These are phyloP conservation scores for Apis dorsata DNA, from an alignment of 1,140 invertebrate species.

Conservation along the genomic window DNA sequence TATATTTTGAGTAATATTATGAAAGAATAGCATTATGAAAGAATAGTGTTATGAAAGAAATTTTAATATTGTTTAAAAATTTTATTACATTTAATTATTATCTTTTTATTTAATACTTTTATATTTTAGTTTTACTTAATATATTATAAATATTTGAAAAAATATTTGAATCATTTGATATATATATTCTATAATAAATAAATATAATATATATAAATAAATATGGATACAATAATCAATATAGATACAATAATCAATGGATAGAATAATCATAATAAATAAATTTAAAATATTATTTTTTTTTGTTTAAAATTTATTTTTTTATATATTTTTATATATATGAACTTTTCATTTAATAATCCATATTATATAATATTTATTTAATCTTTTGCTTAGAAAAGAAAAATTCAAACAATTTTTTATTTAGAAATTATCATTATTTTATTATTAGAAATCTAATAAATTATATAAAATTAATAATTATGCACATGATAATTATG, in stretches of 20 bases:
- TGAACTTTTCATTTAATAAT: not conserved
- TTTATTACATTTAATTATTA: not conserved
- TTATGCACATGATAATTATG: conserved; percentile 4
- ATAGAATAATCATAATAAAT: not conserved
- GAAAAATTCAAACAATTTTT: not conserved
- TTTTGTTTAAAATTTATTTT: not conserved
- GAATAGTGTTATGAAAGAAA: too few relatives aligned
- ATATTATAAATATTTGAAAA: not conserved
- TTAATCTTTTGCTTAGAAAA: not conserved
- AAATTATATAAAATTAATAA: not conserved
- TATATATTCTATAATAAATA: too few relatives aligned
- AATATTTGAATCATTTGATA: too few relatives aligned
- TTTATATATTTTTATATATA: not conserved
- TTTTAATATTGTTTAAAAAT: not conserved
- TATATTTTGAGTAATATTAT: too few relatives aligned
- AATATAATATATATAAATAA: not conserved
- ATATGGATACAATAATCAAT: not conserved
- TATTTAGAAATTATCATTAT: not conserved
- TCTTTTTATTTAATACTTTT: not conserved
- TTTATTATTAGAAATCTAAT: too few relatives aligned
- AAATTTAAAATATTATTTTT: not conserved
- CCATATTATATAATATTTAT: not conserved
- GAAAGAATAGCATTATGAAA: too few relatives aligned
- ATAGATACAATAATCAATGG: not conserved
- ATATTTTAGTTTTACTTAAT: not conserved